phyloP scores from a whole-genome alignment of 1,140 invertebrate genomes.

The Babylonia areolata region DNA sequence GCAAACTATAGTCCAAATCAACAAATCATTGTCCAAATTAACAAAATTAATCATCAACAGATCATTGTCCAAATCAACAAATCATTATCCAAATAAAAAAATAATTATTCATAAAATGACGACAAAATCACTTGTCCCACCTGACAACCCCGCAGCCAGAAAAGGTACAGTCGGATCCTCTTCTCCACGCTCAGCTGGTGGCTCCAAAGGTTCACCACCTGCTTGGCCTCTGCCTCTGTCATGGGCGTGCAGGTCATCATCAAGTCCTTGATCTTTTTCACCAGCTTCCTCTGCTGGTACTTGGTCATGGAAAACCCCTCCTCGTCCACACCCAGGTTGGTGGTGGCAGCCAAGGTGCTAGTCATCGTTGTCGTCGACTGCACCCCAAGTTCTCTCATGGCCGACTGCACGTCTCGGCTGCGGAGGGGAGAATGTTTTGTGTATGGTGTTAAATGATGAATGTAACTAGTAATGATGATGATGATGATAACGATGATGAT shows the following conservation, averaged over 20 bases:
- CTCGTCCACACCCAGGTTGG: not conserved
- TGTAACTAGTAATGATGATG: not conserved
- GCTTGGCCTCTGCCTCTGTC: slow-evolving; percentile 50
- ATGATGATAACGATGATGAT: too few species aligned
- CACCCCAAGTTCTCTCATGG: not conserved
- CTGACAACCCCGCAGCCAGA: slow-evolving; percentile 64
- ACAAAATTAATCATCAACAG: too few species aligned
- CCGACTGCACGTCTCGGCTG: not conserved
- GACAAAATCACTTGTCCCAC: too few species aligned
- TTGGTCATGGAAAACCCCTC: not conserved
- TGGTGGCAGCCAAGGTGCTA: not conserved
- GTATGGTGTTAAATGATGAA: too few species aligned
- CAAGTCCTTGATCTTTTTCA: not conserved
- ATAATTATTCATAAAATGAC: too few species aligned
- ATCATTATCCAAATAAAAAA: too few species aligned
- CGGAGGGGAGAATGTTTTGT: too few species aligned
- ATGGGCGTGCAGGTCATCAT: slow-evolving; percentile 32
- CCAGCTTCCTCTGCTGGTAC: not conserved
- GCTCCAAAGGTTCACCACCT: slow-evolving; percentile 61
- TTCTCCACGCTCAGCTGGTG: slow-evolving; percentile 51
- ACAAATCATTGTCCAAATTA: too few species aligned
- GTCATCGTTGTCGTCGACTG: not conserved
- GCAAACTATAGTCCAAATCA: too few species aligned
- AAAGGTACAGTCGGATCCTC: slow-evolving; percentile 71
- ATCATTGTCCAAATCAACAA: too few species aligned